Evolutionary conservation across 1,140 invertebrate species (phyloP).

Genomic region (Coelopa frigida): DNA sequence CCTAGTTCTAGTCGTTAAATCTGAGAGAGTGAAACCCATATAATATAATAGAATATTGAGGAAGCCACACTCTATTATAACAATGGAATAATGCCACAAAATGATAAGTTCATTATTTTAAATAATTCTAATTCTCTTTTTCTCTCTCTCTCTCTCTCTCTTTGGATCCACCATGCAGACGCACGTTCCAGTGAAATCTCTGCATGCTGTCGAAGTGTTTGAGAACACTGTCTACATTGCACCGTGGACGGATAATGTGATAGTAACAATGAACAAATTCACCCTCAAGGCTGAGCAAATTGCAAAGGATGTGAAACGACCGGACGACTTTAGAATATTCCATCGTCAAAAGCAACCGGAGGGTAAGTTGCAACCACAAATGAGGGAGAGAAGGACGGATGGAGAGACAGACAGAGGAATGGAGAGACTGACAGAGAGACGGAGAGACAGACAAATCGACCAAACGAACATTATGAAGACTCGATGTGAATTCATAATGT

Average conservation of each 20-base stretch:
- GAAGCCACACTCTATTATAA: too few species aligned
- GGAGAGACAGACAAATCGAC: too few species aligned
- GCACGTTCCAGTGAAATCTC: slow-evolving; percentile 47
- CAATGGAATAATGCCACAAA: too few species aligned
- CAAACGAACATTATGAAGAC: too few species aligned
- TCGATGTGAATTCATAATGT: too few species aligned
- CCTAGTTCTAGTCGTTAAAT: too few species aligned
- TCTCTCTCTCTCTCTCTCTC: slow-evolving; percentile 15
- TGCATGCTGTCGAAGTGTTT: slow-evolving; percentile 64
- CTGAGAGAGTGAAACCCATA: too few species aligned
- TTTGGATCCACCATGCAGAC: slow-evolving; percentile 52
- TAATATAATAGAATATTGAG: too few species aligned
- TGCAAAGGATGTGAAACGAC: slow-evolving; percentile 35
- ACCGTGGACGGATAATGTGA: slow-evolving; percentile 56
- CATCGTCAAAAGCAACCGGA: slow-evolving; percentile 68
- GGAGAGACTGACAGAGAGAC: too few species aligned
- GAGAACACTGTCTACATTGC: slow-evolving; percentile 61
- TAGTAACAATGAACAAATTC: slow-evolving; percentile 54
- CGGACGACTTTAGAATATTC: slow-evolving; percentile 60
- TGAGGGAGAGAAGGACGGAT: too few species aligned
- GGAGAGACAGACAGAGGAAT: too few species aligned
- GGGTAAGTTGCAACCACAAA: too few species aligned
- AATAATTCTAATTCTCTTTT: neutral
- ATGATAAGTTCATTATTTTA: neutral
- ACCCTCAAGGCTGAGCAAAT: slow-evolving; percentile 40